Percentiles rank a stretch among this genome's conserved stretches.
phyloP scores from a whole-genome alignment of 2,888 invertebrate genomes.

The Neoaliturus tenellus region DNA sequence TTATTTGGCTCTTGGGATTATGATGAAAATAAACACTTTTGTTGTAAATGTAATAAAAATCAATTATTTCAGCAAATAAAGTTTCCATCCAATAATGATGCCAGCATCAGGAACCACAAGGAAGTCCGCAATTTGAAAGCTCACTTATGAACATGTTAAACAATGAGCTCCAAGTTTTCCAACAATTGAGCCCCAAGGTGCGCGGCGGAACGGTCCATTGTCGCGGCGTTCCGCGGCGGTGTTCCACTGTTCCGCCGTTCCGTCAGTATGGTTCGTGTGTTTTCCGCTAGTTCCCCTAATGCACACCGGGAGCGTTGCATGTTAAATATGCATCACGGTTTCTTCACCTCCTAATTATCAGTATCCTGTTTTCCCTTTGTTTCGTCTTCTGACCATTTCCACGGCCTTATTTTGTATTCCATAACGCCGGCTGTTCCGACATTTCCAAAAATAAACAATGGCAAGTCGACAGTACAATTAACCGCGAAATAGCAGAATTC shows the following conservation, averaged over 20 bases:
- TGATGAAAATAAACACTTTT: no score
- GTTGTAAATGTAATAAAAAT: no score
- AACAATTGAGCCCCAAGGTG: neutral
- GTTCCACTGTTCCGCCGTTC: neutral
- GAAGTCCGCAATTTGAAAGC: no score
- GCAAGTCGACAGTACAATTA: slow-evolving; percentile 20
- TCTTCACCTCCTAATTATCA: slow-evolving; percentile 58
- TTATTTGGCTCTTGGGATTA: no score
- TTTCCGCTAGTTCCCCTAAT: slow-evolving; percentile 55
- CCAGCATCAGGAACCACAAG: no score
- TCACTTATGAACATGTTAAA: no score
- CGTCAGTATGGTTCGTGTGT: slow-evolving; percentile 26
- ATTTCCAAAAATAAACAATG: slow-evolving; percentile 55
- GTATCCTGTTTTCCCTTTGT: slow-evolving; percentile 58
- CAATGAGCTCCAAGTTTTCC: neutral
- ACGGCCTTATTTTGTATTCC: slow-evolving; percentile 57
- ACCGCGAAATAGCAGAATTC: slow-evolving; percentile 34
- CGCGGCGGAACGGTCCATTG: neutral
- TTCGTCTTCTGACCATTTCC: slow-evolving; percentile 56
- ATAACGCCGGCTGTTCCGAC: slow-evolving; percentile 51
- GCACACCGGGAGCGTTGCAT: slow-evolving; percentile 57
- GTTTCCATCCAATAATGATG: no score
- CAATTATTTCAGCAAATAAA: no score
- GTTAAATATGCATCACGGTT: slow-evolving; percentile 58
- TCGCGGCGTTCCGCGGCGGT: neutral